phyloP scores from a whole-genome alignment of 2,797 vertebrate species.

The Lycodopsis pacificus region DNA sequence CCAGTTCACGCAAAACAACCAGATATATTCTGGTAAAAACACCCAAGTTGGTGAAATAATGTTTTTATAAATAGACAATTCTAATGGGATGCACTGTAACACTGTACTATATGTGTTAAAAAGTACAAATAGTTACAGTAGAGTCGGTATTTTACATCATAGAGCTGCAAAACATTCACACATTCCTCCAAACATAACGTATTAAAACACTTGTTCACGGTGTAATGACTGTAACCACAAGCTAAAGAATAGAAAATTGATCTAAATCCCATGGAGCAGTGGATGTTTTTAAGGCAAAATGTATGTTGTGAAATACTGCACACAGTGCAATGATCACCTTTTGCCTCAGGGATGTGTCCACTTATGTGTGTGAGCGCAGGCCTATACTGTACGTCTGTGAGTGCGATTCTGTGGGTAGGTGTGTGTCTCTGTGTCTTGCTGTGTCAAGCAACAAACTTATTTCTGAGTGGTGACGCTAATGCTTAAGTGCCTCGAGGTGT shows the following conservation, averaged over 20 bases:
- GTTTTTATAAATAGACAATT: not conserved
- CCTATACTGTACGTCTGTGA: not conserved
- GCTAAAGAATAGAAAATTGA: not conserved
- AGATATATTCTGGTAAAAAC: not conserved
- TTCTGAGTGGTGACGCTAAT: constrained; percentile 30
- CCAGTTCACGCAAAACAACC: not conserved
- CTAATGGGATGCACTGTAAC: no score
- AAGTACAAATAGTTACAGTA: not conserved
- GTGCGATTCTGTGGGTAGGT: constrained; percentile 7
- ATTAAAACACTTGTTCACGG: not conserved
- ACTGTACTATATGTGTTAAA: not conserved
- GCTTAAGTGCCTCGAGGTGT: constrained; percentile 23
- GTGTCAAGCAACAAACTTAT: constrained; percentile 19
- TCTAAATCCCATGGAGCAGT: constrained; percentile 2
- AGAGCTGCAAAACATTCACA: not conserved
- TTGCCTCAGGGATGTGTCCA: constrained; percentile 41
- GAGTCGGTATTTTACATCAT: not conserved
- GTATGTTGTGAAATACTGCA: constrained; percentile 23
- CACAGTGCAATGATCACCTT: constrained; percentile 32
- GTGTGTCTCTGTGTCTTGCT: constrained; percentile 7
- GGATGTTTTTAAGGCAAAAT: constrained; percentile 9
- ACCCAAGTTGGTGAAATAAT: not conserved
- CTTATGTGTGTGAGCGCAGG: constrained; percentile 28
- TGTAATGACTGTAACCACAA: not conserved
- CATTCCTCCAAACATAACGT: not conserved